These are phyloP conservation scores for Parazoanthus swiftii DNA, from an alignment of 92 coral and sea anemone genomes.

Conservation along the genomic window DNA sequence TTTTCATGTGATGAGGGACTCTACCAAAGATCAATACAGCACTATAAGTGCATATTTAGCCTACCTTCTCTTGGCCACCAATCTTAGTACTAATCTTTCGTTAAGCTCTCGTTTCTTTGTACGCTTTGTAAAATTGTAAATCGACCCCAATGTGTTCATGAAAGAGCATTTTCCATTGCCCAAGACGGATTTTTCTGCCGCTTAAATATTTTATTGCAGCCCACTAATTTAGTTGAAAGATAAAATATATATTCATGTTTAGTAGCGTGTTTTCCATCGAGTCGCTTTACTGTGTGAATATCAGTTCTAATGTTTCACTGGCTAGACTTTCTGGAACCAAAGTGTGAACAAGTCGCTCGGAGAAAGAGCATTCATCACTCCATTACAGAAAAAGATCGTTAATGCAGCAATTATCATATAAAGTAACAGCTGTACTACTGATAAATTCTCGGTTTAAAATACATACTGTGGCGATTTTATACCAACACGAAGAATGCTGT, in stretches of 20 bases:
- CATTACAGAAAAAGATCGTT: not conserved
- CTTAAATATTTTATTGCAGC: not conserved
- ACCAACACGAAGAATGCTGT: not conserved
- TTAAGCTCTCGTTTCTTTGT: not conserved
- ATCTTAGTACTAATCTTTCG: not conserved
- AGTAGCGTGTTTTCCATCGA: not conserved
- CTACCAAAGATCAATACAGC: not conserved
- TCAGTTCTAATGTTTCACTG: slow-evolving; percentile 38
- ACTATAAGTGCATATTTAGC: not conserved
- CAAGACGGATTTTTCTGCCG: not conserved
- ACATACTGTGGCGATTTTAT: not conserved
- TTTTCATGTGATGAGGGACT: not conserved
- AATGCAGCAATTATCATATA: not conserved
- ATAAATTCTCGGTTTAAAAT: not conserved
- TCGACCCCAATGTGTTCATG: not conserved
- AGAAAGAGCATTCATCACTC: not conserved
- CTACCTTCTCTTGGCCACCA: not conserved
- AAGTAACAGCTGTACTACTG: not conserved
- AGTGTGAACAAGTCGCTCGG: not conserved
- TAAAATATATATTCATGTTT: not conserved
- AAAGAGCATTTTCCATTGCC: not conserved
- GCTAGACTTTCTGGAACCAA: slow-evolving; percentile 24
- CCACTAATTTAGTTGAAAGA: not conserved
- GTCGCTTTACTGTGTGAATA: not conserved
- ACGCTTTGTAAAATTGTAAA: not conserved